phyloP scores from a whole-genome alignment of 2,797 vertebrate genomes.

The Acrocephalus scirpaceus region DNA sequence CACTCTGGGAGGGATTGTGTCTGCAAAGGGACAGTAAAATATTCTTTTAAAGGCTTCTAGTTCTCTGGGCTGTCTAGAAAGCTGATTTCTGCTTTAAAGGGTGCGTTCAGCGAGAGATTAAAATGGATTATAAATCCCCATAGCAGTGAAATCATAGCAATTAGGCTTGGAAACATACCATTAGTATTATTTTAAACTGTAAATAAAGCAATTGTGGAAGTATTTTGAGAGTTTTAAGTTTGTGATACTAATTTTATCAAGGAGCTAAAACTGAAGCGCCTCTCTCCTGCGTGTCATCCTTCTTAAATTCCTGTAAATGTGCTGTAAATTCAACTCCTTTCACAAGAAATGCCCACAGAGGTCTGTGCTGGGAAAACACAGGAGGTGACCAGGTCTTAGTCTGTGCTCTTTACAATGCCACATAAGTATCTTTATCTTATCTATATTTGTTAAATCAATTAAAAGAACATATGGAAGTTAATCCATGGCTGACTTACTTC shows the following conservation, averaged over 20 bases:
- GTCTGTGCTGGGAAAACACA: not conserved
- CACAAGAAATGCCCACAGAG: not conserved
- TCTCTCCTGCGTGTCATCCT: not conserved
- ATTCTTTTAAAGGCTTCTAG: not conserved
- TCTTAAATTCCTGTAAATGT: not conserved
- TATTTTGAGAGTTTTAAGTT: not conserved
- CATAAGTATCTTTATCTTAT: constrained; percentile 41
- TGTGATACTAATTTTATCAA: not conserved
- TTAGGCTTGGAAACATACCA: not conserved
- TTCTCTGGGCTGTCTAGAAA: not conserved
- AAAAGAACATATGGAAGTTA: constrained; percentile 64
- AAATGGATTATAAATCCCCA: not conserved
- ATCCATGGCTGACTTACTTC: constrained; percentile 59
- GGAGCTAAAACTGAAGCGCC: not conserved
- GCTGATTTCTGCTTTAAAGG: not conserved
- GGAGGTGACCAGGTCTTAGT: not conserved
- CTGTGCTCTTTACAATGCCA: not conserved
- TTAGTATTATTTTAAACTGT: not conserved
- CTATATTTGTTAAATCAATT: constrained; percentile 50
- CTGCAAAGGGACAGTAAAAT: constrained; percentile 14
- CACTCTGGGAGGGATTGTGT: not conserved
- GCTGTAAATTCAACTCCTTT: not conserved
- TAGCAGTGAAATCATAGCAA: not conserved
- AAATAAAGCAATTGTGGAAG: not conserved
- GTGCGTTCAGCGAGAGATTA: not conserved